Evolutionary conservation across 2,888 invertebrate genomes (phyloP), one percentile per base, ranked within the genome.

Genomic region (Leptinotarsa haldemani): DNA sequence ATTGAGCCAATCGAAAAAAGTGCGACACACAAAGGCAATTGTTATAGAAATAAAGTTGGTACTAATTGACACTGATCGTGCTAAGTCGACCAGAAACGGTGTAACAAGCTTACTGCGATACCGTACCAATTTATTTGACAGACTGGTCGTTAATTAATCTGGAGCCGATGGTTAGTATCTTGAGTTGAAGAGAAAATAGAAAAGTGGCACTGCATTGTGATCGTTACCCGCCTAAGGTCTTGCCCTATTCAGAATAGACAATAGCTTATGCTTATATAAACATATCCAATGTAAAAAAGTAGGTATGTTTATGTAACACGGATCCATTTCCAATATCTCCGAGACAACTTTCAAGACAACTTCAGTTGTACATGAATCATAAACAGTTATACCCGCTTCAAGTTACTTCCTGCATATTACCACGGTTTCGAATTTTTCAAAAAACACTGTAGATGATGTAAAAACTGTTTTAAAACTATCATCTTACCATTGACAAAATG

Each of bases 31-130:
- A 84, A 83, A 84, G 81, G 81, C 83, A 80, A 82, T 82, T 80
- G 82, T 81, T 78, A 77, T 79, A 80, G 81, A 80, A 79, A 77
- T 78, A 81, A 81, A 82, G 82, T 83, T 79, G 79, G 70, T 75
- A 78, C 82, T 85, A 85, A 85, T 85, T 85, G 85, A 85, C 85
- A 84, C 80, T 80, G 82, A 83, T 81, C 84, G 82, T 79, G 83
- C 76, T 79, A 83, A 83, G 82, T 84, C 83, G 81, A 83, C 81
- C 81, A 83, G 81, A 83, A 84, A 82, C 78, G 78, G 76, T 73
- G 74, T 80, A 80, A 80, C 80, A 78, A 79, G 80, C 79, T 68
- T 58, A 73, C 74, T 74, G 71, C 75, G 76, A 74, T 75, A 75
- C 74, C 74, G 70, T 65, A 67, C 74, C 75, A 74, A 76, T 77